These are phyloP conservation scores for Eucidaris tribuloides DNA, from an alignment of 35 echinoderm and acorn worm genomes.

Conservation along the genomic window DNA sequence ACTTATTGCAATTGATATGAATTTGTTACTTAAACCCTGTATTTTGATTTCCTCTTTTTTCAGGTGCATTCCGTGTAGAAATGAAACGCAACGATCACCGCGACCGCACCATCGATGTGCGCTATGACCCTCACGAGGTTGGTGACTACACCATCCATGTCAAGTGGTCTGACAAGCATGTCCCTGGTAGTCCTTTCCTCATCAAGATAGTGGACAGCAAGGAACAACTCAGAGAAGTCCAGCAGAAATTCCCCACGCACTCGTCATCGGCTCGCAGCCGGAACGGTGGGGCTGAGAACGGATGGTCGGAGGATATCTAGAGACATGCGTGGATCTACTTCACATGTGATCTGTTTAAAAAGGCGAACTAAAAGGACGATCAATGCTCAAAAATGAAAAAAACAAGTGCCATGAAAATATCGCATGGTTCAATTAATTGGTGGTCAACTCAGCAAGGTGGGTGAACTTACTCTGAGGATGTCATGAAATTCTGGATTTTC, in stretches of 20 bases:
- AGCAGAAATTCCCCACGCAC: slow-evolving; percentile 40
- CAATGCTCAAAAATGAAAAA: too few relatives aligned
- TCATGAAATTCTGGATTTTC: too few relatives aligned
- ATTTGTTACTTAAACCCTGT: not conserved
- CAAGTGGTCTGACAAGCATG: slow-evolving; percentile 93
- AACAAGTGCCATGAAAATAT: too few relatives aligned
- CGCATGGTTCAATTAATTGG: too few relatives aligned
- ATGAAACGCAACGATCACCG: slow-evolving; percentile 75
- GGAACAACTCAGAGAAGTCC: slow-evolving; percentile 55
- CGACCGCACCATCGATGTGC: slow-evolving; percentile 85
- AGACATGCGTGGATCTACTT: too few relatives aligned
- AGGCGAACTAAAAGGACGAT: too few relatives aligned
- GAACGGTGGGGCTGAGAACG: not conserved
- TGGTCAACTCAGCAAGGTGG: too few relatives aligned
- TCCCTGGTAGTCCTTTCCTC: slow-evolving; percentile 80
- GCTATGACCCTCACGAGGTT: slow-evolving; percentile 74
- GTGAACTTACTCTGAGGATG: too few relatives aligned
- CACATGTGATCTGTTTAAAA: too few relatives aligned
- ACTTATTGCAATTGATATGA: too few relatives aligned
- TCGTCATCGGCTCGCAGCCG: not conserved
- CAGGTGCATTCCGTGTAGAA: slow-evolving; percentile 94
- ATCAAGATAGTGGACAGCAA: slow-evolving; percentile 72
- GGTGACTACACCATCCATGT: slow-evolving; percentile 92
- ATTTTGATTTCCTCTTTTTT: not conserved
- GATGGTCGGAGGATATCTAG: slow-evolving; percentile 15